These are phyloP conservation scores for Mythimna ferrago DNA, from an alignment of 2,888 invertebrate genomes.

Conservation along the genomic window DNA sequence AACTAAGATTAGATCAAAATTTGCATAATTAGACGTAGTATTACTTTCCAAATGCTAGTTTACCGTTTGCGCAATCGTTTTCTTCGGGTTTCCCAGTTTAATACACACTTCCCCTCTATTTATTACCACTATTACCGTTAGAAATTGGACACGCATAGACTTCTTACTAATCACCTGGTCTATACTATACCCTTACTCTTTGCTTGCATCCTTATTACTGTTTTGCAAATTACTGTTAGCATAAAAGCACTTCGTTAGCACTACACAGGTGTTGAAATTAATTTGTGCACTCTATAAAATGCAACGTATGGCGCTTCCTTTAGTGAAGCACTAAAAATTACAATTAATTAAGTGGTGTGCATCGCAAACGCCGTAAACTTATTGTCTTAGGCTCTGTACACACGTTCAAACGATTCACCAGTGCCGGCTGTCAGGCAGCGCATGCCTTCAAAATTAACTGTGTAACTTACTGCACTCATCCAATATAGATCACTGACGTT, in stretches of 20 bases:
- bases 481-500: neutral
- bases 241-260: neutral
- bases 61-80: constrained; percentile 12
- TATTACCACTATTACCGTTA: neutral
- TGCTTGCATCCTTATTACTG: neutral
- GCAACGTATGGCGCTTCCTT: constrained; percentile 39
- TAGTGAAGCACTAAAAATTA: constrained; percentile 64
- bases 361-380: constrained; percentile 40
- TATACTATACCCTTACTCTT: neutral
- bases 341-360: constrained; percentile 66
- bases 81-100: constrained; percentile 14
- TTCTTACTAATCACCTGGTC: neutral
- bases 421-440: too few relatives aligned
- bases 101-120: neutral
- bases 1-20: neutral
- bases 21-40: neutral
- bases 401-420: neutral
- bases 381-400: constrained; percentile 1
- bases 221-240: neutral
- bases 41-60: neutral
- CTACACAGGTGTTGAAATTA: constrained; percentile 36
- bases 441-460: too few relatives aligned
- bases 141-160: too few relatives aligned
- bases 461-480: neutral
- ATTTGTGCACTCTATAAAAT: constrained; percentile 29